Evolutionary conservation across 1,140 invertebrate genomes (phyloP).

Genomic region (Macrobrachium nipponense): DNA sequence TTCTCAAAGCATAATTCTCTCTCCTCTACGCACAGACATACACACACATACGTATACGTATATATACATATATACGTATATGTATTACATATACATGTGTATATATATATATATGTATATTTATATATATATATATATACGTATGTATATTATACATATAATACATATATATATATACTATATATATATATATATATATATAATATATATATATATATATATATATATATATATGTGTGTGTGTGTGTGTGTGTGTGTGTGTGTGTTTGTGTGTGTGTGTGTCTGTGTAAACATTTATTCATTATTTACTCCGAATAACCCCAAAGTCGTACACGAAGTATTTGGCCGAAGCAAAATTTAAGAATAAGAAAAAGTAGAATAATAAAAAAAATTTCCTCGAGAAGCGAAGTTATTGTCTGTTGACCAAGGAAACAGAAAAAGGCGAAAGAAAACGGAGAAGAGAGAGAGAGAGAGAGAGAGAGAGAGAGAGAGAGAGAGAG

Average conservation of each 20-base stretch:
- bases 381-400: too few species aligned
- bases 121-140: not conserved
- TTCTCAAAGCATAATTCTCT: too few species aligned
- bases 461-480: too few species aligned
- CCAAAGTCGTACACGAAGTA: too few species aligned
- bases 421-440: too few species aligned
- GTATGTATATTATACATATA: not conserved
- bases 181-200: slow-evolving; percentile 18
- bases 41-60: not conserved
- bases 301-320: too few species aligned
- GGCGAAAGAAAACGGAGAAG: too few species aligned
- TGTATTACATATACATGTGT: not conserved
- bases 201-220: slow-evolving; percentile 11
- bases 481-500: too few species aligned
- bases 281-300: not conserved
- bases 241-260: not conserved
- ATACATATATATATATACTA: too few species aligned
- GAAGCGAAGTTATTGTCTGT: too few species aligned
- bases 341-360: too few species aligned
- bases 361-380: too few species aligned
- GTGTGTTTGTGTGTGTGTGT: not conserved
- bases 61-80: not conserved
- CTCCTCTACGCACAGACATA: not conserved
- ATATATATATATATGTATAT: not conserved
- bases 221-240: not conserved